These are phyloP conservation scores for Danio choprae DNA, from an alignment of 2,797 vertebrate genomes.

Conservation along the genomic window DNA sequence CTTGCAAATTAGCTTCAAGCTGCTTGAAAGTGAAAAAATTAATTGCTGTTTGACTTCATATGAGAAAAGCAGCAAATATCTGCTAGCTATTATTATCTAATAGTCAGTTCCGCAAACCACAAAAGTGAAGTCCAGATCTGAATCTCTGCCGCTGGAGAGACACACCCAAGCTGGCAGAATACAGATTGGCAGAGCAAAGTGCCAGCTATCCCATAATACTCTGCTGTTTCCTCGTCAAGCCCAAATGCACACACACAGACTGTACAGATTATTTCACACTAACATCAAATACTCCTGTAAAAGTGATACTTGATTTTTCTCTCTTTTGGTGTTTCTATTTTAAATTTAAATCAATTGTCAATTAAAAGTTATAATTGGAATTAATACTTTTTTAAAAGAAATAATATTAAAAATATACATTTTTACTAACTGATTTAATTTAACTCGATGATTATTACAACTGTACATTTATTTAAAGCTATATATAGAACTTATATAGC, in stretches of 20 bases:
- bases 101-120: not conserved
- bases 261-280: constrained; percentile 14
- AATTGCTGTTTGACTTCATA: not conserved
- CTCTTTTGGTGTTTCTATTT: not conserved
- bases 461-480: too few relatives aligned
- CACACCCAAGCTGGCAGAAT: constrained; percentile 61
- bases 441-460: too few relatives aligned
- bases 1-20: not conserved
- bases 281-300: not conserved
- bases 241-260: constrained; percentile 39
- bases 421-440: too few relatives aligned
- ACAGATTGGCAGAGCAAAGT: constrained; percentile 60
- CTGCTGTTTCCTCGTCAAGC: constrained; percentile 62
- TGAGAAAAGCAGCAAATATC: not conserved
- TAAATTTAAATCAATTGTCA: too few relatives aligned
- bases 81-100: constrained; percentile 15
- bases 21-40: not conserved
- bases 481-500: too few relatives aligned
- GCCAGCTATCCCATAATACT: constrained; percentile 51
- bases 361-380: too few relatives aligned
- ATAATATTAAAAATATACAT: too few relatives aligned
- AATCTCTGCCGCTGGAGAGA: constrained; percentile 71
- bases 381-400: too few relatives aligned
- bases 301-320: not conserved
- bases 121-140: constrained; percentile 50